Evolutionary conservation across 2,888 invertebrate genomes (phyloP), one percentile per base, ranked within the genome.

Genomic region (Cabera pusaria): DNA sequence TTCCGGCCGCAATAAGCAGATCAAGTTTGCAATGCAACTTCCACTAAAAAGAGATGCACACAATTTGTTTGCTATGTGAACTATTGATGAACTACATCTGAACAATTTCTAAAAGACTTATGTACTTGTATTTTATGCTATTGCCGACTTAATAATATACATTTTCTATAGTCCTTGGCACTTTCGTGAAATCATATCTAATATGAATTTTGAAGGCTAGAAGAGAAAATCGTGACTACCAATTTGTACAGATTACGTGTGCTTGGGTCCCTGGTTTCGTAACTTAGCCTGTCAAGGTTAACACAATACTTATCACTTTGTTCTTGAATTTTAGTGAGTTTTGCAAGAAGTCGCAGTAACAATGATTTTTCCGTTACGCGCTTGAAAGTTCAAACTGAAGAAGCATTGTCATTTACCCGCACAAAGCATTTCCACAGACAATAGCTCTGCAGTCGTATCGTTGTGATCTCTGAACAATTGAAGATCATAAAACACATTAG

Each of bases 271-370:
- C 63, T 64, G 64, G 68, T 81, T 77, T 53, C 65, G 68, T 80
- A 78, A 74, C 67, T 69, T 72, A 59, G 72, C 66, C 66, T 72
- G 65, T 72, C 83, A 85, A 86, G 86, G 85, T 79, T 76, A n/a
- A 68, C 54, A 35, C 37, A 46, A 23, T 28, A 66, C 40, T 74
- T 80, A 82, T 72, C 71, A 72, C 21, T 33, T 20, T 68, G 26
- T 24, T 28, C 11, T 40, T 40, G 24, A 77, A 72, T 32, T 37
- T 14, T 37, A 39, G 31, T 27, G 28, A 25, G n/a, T 76, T 77
- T 77, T 77, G 77, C 65, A 79, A 79, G 75, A 57, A 56, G 61
- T 60, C 55, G 67, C 56, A 53, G 65, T 66, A 62, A 57, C 52
- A 59, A 27, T 16, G 5, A 10, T 33, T 19, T 26, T 24, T 40